These are phyloP conservation scores for Platichthys flesus DNA, from an alignment of 2,113 vertebrate species.

Conservation along the genomic window DNA sequence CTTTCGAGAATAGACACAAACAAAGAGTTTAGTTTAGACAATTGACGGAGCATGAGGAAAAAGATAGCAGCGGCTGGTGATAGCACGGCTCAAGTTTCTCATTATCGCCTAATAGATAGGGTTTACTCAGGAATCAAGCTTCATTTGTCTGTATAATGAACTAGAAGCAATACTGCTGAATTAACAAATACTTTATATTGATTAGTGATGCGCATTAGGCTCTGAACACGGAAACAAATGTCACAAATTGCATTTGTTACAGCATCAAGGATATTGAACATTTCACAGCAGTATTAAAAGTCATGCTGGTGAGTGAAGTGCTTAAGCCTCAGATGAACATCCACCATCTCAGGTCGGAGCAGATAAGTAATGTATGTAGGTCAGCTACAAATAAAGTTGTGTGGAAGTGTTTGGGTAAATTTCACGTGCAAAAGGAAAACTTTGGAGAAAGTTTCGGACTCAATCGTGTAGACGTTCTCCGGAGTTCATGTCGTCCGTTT, in stretches of 20 bases:
- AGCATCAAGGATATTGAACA: constrained; percentile 1
- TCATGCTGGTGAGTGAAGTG: constrained; percentile 6
- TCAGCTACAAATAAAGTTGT: not conserved
- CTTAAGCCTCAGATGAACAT: not conserved
- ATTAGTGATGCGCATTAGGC: constrained; percentile 34
- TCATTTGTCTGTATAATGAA: constrained; percentile 67
- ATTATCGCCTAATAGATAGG: constrained; percentile 57
- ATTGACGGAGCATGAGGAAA: constrained; percentile 20
- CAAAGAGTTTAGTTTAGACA: not conserved
- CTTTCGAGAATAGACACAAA: constrained; percentile 15
- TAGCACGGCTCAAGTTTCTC: constrained; percentile 32
- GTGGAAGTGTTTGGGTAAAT: not conserved
- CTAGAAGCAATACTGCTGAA: constrained; percentile 42
- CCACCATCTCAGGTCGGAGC: not conserved
- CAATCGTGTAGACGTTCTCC: no score
- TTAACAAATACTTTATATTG: constrained; percentile 51
- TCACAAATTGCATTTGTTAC: constrained; percentile 21
- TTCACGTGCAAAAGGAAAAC: not conserved
- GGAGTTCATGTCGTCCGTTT: no score
- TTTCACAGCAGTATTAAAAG: not conserved
- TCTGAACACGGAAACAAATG: constrained; percentile 2
- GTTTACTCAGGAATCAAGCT: constrained; percentile 35
- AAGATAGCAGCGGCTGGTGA: constrained; percentile 23
- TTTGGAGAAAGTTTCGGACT: no score
- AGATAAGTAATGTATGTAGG: not conserved